Conservation (phyloP, 2,797 vertebrate genomes). For the Channa striata region DNA sequence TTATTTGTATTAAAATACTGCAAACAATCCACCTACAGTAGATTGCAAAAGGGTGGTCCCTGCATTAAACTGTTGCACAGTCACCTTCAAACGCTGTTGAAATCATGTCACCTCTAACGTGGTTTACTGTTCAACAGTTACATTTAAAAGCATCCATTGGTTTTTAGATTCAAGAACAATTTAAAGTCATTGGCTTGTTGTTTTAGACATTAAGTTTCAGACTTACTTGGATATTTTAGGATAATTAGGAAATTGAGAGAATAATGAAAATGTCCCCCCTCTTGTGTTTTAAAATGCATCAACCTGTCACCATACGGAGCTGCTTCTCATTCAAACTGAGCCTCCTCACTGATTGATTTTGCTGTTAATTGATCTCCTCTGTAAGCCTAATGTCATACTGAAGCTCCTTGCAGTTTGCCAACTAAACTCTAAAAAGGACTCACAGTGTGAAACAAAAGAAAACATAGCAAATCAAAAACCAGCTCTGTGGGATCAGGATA, state of each 20-base stretch:
- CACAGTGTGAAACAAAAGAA: conserved; percentile 47
- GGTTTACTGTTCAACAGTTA: conserved; percentile 2
- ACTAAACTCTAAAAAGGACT: conserved; percentile 43
- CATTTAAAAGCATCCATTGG: background rate
- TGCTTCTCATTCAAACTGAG: conserved; percentile 33
- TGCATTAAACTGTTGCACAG: background rate
- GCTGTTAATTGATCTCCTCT: conserved; percentile 59
- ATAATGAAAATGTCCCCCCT: background rate
- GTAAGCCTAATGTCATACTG: conserved; percentile 38
- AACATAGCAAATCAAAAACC: conserved; percentile 42
- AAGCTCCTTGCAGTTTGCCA: conserved; percentile 38
- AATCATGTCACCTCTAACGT: conserved; percentile 14
- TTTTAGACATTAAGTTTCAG: background rate
- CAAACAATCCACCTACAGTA: background rate
- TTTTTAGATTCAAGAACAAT: background rate
- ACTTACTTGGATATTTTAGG: background rate
- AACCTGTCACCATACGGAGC: conserved; percentile 10
- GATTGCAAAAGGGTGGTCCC: background rate
- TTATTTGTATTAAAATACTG: background rate
- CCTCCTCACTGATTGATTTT: conserved; percentile 54
- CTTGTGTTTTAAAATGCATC: conserved; percentile 18
- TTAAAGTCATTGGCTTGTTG: background rate
- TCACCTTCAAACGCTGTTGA: conserved; percentile 1
- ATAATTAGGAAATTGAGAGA: conserved; percentile 1
- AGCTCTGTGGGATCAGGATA: conserved; percentile 41